Evolutionary conservation across 2,113 vertebrate genomes (phyloP).

Genomic region (Daboia siamensis): DNA sequence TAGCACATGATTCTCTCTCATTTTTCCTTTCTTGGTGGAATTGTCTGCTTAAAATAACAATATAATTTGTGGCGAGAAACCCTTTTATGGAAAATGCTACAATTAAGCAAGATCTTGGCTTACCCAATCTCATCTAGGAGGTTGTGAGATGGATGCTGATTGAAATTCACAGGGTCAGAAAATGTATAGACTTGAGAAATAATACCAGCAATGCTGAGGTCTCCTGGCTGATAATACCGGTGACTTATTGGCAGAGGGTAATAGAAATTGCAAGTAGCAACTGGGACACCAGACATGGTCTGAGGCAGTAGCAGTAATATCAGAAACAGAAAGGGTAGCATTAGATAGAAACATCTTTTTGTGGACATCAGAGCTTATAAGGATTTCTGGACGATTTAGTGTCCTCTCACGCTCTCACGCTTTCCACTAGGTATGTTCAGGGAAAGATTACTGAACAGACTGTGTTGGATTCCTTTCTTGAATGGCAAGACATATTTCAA

Average conservation of each 20-base stretch:
- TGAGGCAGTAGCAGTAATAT: not conserved
- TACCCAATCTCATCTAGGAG: not conserved
- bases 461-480: not conserved
- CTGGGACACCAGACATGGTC: not conserved
- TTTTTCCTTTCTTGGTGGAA: not conserved
- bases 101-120: not conserved
- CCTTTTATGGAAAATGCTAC: not conserved
- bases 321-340: not conserved
- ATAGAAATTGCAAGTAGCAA: not conserved
- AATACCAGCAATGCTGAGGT: not conserved
- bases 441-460: not conserved
- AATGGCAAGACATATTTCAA: not conserved
- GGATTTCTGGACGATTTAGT: not conserved
- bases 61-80: not conserved
- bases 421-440: not conserved
- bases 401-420: not conserved
- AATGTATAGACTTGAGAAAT: not conserved
- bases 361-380: not conserved
- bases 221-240: not conserved
- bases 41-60: not conserved
- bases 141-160: not conserved
- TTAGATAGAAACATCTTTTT: not conserved
- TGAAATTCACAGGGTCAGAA: not conserved
- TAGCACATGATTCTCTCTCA: not conserved
- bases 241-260: not conserved